Conservation (phyloP, 2,888 invertebrate genomes). For the Volucella inflata region DNA sequence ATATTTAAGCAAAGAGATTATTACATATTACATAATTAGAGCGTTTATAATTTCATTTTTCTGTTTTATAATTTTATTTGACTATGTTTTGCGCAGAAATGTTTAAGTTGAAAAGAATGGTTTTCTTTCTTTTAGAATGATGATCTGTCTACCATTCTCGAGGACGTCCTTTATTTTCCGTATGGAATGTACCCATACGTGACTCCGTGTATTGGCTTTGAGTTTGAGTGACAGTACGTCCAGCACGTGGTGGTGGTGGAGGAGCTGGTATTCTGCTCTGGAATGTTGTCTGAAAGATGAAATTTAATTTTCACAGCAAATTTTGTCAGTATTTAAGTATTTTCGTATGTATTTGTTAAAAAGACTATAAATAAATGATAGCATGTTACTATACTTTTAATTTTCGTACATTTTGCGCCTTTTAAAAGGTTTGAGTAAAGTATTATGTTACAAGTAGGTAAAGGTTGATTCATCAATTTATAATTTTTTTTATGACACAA, state of each 20-base stretch:
- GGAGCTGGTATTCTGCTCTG: conserved; percentile 79
- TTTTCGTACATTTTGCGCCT: too few relatives aligned
- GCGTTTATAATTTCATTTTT: conserved; percentile 4
- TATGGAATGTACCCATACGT: conserved; percentile 79
- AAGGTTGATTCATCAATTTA: too few relatives aligned
- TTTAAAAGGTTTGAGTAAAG: too few relatives aligned
- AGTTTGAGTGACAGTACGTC: conserved; percentile 81
- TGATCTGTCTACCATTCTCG: conserved; percentile 79
- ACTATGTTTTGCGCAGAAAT: conserved; percentile 45
- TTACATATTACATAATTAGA: conserved; percentile 27
- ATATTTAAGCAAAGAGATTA: conserved; percentile 21
- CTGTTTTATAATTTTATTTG: conserved; percentile 15
- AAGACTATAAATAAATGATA: too few relatives aligned
- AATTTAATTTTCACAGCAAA: conserved; percentile 10
- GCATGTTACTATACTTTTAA: too few relatives aligned
- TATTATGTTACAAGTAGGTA: too few relatives aligned
- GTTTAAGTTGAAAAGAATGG: conserved; percentile 17
- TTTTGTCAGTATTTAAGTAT: neutral
- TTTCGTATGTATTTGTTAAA: too few relatives aligned
- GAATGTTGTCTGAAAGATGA: conserved; percentile 79
- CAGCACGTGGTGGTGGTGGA: conserved; percentile 79
- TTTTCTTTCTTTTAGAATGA: conserved; percentile 10
- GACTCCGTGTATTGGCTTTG: conserved; percentile 82
- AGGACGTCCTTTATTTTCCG: conserved; percentile 78
- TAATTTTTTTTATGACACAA: too few relatives aligned